Conservation (phyloP, 1,140 invertebrate species). For the Papilio aristodemus region DNA sequence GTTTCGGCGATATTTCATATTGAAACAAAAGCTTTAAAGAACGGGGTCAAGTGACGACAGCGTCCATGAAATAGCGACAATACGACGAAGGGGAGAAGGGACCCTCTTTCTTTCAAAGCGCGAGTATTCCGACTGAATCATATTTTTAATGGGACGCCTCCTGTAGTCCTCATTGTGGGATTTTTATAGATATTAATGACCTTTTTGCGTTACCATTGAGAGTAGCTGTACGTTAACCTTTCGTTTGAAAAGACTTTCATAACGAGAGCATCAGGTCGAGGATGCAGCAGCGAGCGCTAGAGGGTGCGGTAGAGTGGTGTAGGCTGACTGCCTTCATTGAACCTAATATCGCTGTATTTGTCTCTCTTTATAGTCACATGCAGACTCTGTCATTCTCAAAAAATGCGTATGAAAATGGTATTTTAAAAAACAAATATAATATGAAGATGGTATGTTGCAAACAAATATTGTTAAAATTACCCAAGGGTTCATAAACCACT, state of each 20-base stretch:
- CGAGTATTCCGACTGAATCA: conserved; percentile 50
- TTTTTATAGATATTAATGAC: conserved; percentile 36
- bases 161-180: conserved; percentile 37
- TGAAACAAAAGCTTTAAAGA: conserved; percentile 63
- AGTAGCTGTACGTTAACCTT: conserved; percentile 22
- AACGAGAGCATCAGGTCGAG: conserved; percentile 25
- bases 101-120: conserved; percentile 34
- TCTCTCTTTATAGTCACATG: too few species aligned
- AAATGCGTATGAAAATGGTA: too few species aligned
- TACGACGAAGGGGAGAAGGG: conserved; percentile 35
- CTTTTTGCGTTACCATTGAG: conserved; percentile 26
- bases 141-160: conserved; percentile 52
- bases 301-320: too few species aligned
- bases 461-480: conserved; percentile 3
- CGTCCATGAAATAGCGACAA: conserved; percentile 44
- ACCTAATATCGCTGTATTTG: not conserved
- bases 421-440: not conserved
- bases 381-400: too few species aligned
- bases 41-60: conserved; percentile 57
- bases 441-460: not conserved
- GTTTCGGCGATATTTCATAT: conserved; percentile 62
- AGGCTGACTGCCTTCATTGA: not conserved
- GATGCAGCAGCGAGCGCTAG: not conserved
- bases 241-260: conserved; percentile 24
- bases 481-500: conserved; percentile 10